Evolutionary conservation across 1,140 invertebrate genomes (phyloP).

Genomic region (Conus ventricosus): DNA sequence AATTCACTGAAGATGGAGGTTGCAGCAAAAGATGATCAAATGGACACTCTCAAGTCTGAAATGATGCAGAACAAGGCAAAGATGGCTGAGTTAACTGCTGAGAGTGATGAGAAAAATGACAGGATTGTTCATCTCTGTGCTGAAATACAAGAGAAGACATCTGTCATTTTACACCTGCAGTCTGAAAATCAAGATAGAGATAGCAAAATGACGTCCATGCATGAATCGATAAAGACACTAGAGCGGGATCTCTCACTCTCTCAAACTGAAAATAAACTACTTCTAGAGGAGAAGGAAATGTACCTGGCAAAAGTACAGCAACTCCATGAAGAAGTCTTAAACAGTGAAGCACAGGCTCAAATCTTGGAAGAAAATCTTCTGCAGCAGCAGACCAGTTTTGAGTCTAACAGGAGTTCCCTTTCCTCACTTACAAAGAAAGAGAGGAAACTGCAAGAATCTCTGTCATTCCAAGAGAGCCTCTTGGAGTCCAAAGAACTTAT

Average conservation of each 20-base stretch:
- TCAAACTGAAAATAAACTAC: not conserved
- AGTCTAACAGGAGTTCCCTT: conserved; percentile 10
- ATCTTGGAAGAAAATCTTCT: not conserved
- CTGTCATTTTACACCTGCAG: not conserved
- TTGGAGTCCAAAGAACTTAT: conserved; percentile 34
- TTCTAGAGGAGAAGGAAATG: not conserved
- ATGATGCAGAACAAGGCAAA: not conserved
- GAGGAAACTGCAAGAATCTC: not conserved
- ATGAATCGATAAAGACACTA: not conserved
- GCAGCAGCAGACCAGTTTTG: not conserved
- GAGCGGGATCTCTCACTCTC: not conserved
- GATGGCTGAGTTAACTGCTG: conserved; percentile 11
- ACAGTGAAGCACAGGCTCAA: conserved; percentile 8
- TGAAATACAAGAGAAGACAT: conserved; percentile 15
- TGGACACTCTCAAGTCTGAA: not conserved
- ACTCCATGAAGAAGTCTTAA: not conserved
- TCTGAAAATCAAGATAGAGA: not conserved
- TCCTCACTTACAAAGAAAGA: not conserved
- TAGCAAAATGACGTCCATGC: not conserved
- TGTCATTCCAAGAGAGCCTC: conserved; percentile 22
- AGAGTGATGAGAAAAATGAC: not conserved
- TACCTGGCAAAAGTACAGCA: not conserved
- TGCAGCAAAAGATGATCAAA: not conserved
- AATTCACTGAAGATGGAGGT: not conserved
- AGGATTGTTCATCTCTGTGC: conserved; percentile 6